These are phyloP conservation scores for Shargacucullia verbasci DNA, from an alignment of 2,888 invertebrate genomes.

Conservation along the genomic window DNA sequence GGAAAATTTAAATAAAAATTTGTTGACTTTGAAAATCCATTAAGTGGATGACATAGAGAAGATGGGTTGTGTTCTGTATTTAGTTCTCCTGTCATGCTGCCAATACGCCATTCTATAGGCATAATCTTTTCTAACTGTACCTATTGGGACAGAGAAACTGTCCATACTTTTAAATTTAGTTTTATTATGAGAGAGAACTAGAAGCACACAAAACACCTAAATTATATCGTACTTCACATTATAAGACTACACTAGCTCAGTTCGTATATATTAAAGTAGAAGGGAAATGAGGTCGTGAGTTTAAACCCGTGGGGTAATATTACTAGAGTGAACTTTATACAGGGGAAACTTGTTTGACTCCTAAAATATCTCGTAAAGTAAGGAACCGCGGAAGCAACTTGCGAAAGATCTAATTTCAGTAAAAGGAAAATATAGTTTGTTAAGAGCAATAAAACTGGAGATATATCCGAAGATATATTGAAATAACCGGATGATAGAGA, in stretches of 20 bases:
- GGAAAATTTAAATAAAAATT: slow-evolving; percentile 10
- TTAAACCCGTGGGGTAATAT: slow-evolving; percentile 61
- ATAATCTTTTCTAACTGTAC: too few species aligned
- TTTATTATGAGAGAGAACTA: too few species aligned
- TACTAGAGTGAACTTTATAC: slow-evolving; percentile 57
- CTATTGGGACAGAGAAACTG: too few species aligned
- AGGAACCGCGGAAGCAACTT: slow-evolving; percentile 47
- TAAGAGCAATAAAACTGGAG: slow-evolving; percentile 39
- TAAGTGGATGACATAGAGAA: too few species aligned
- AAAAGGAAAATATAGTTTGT: slow-evolving; percentile 58
- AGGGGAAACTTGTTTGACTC: slow-evolving; percentile 56
- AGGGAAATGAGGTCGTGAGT: slow-evolving; percentile 54
- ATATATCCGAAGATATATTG: slow-evolving; percentile 41
- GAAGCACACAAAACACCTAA: neutral
- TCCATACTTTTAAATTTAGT: too few species aligned
- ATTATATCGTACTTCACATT: slow-evolving; percentile 23
- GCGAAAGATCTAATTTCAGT: slow-evolving; percentile 49
- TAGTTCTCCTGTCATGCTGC: too few species aligned
- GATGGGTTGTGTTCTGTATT: too few species aligned
- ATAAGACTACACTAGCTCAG: slow-evolving; percentile 30
- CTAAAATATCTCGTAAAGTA: slow-evolving; percentile 59
- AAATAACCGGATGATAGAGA: slow-evolving; percentile 31
- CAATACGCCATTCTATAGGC: too few species aligned
- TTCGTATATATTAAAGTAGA: slow-evolving; percentile 47
- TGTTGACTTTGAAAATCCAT: neutral